These are phyloP conservation scores for Metacarcinus magister DNA, from an alignment of 2,888 invertebrate species.

Conservation along the genomic window DNA sequence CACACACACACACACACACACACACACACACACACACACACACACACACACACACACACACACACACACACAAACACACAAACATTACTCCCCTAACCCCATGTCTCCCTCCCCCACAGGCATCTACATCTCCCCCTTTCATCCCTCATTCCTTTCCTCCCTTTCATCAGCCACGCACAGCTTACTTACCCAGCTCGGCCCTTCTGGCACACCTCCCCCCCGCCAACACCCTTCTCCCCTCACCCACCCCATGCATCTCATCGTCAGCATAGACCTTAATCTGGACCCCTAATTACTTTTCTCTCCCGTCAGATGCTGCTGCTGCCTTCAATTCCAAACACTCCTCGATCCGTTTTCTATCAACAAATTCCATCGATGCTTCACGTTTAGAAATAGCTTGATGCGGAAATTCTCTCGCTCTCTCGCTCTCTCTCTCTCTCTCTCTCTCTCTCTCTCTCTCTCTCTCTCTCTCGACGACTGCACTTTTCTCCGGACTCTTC, in stretches of 20 bases:
- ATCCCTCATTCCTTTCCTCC: not conserved
- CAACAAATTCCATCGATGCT: not conserved
- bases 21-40: slow-evolving; percentile 55
- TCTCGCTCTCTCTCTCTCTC: not conserved
- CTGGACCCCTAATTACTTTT: too few relatives aligned
- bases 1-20: slow-evolving; percentile 14
- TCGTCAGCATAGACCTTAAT: too few relatives aligned
- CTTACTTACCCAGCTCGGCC: not conserved
- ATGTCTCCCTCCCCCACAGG: not conserved
- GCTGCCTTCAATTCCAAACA: not conserved
- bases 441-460: slow-evolving; percentile 47
- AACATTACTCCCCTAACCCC: not conserved
- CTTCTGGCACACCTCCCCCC: not conserved
- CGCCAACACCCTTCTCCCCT: not conserved
- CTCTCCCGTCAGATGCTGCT: not conserved
- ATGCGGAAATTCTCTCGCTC: not conserved
- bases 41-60: too few relatives aligned
- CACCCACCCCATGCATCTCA: not conserved
- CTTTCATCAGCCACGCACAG: not conserved
- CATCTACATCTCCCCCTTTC: not conserved
- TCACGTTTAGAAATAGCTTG: too few relatives aligned
- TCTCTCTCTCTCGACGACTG: not conserved
- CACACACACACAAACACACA: not conserved
- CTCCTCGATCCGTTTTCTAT: not conserved
- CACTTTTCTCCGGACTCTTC: not conserved